Base-by-base conservation (phyloP, 2,797 vertebrate species). In the Epinephelus coioides region DNA sequence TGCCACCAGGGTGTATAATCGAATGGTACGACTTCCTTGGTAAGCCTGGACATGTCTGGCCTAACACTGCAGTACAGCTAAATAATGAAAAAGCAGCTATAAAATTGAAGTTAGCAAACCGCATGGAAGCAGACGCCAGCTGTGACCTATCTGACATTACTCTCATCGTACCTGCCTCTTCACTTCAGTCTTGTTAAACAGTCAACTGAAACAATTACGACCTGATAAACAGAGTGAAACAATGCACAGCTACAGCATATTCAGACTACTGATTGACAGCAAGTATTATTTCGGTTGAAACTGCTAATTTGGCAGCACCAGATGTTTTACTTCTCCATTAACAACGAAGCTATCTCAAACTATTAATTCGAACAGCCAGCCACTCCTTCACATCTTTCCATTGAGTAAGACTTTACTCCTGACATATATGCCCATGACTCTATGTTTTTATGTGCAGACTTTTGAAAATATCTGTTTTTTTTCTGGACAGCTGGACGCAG, bases 281-380 rank as follows among this genome's bases (percentile, higher is more conserved):
- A 56, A 75, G 61, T 25, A 19, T 13, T 30, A 80, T 51, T 44
- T 38, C 11, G 55, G 13, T 59, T 34, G 12, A 25, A 70, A 73
- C 2, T 55, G 25, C 23, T 38, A 21, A 68, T 69, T 61, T 76
- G 27, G 23, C 21, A 69, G 54, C 34, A 34, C 2, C 65, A 69
- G 15, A 56, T 38, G 55, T 54, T 73, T 62, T 12, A 47, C 5
- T 19, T 53, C 12, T 57, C 25, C 21, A 77, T 44, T 53, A 61
- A 55, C 44, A 67, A 53, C 18, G 18, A 46, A 15, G 47, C 47
- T 19, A 40, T 54, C 7, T 60, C 14, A 21, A 6, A 50, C 17
- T 11, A 71, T 46, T 44, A 17, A 15, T 54, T 44, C 2, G 67
- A 53, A 69, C 46, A 66, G 54, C 30, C 50, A 25, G 17, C 17